These are phyloP conservation scores for Eulemur rubriventer DNA, from an alignment of 2,797 vertebrate species.

Conservation along the genomic window DNA sequence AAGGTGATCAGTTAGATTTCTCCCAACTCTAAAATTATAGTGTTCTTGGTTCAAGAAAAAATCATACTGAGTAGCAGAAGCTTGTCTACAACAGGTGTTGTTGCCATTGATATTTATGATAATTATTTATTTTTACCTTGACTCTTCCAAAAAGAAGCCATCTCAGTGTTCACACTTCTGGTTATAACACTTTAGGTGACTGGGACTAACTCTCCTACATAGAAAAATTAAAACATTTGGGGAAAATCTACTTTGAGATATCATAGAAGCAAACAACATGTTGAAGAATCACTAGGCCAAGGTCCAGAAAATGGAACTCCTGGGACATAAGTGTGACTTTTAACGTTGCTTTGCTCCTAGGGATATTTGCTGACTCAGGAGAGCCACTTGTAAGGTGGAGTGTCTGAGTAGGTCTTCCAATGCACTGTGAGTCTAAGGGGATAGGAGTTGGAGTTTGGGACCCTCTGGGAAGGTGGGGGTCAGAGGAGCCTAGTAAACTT, in stretches of 20 bases:
- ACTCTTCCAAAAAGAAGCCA: background rate
- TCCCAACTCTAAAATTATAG: background rate
- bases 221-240: background rate
- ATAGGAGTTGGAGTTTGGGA: background rate
- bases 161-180: background rate
- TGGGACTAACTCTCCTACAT: background rate
- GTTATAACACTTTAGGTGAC: background rate
- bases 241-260: background rate
- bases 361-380: background rate
- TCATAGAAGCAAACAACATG: background rate
- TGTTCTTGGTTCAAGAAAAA: background rate
- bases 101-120: background rate
- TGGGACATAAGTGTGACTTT: background rate
- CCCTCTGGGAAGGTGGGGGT: background rate
- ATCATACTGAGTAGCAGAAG: background rate
- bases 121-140: background rate
- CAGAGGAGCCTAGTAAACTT: background rate
- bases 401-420: background rate
- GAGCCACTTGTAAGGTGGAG: background rate
- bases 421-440: background rate
- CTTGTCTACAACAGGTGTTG: background rate
- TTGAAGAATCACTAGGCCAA: background rate
- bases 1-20: background rate
- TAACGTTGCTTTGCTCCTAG: background rate
- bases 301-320: background rate